A percentile compares a stretch with the other conserved stretches of the same genome.
Conservation (phyloP, 2,797 vertebrate genomes). For the Catharus ustulatus region DNA sequence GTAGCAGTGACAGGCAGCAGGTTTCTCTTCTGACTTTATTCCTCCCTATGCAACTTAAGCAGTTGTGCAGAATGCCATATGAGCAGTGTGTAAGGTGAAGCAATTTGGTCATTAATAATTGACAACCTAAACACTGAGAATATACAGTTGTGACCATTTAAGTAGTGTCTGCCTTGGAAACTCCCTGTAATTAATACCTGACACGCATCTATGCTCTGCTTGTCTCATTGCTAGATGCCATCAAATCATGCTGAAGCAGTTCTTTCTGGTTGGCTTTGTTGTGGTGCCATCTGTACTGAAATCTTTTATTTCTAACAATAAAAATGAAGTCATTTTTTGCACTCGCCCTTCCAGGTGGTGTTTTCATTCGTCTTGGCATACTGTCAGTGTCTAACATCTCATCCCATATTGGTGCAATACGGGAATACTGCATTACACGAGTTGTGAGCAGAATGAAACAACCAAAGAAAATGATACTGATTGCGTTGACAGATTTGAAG, state of each 20-base stretch:
- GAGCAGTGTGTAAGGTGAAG: background rate
- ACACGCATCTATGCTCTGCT: background rate
- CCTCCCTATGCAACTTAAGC: background rate
- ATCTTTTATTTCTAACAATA: background rate
- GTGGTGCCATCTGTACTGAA: background rate
- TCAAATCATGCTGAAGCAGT: background rate
- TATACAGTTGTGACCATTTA: background rate
- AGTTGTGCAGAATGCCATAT: background rate
- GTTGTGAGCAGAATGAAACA: background rate
- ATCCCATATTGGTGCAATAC: background rate
- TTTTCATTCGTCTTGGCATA: background rate
- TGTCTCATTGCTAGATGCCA: background rate
- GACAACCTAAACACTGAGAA: background rate
- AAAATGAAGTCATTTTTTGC: background rate
- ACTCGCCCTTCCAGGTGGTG: accelerated
- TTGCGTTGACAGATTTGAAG: background rate
- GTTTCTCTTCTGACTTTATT: background rate
- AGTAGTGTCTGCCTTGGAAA: background rate
- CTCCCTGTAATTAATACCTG: background rate
- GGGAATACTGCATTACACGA: background rate
- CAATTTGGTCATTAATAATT: background rate
- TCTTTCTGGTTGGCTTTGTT: background rate
- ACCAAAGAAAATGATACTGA: background rate
- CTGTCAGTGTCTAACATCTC: background rate
- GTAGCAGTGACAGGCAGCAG: background rate